phyloP scores from a whole-genome alignment of 2,888 invertebrate genomes.

The Brachyptera putata region DNA sequence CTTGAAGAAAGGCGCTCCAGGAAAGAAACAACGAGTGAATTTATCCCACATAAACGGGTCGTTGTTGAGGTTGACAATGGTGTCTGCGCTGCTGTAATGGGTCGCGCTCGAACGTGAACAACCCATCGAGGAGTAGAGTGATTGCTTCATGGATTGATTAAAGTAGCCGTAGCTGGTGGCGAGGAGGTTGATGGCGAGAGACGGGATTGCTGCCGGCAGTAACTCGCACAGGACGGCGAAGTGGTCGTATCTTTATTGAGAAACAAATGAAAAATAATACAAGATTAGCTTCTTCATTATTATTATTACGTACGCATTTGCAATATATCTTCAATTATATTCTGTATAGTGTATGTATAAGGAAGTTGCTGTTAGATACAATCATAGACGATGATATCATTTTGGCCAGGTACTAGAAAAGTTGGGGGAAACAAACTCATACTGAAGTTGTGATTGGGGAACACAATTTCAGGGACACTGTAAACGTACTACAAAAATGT shows the following conservation, averaged over 20 bases:
- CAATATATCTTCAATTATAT: no score
- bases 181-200: slow-evolving; percentile 57
- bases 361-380: no score
- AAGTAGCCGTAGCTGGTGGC: slow-evolving; percentile 58
- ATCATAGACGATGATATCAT: no score
- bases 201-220: slow-evolving; percentile 61
- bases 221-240: slow-evolving; percentile 65
- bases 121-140: slow-evolving; percentile 49
- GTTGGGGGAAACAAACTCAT: no score
- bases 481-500: no score
- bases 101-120: slow-evolving; percentile 46
- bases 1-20: slow-evolving; percentile 55
- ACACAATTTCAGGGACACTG: no score
- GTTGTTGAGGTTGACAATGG: slow-evolving; percentile 54
- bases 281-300: no score
- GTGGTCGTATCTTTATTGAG: slow-evolving; percentile 65
- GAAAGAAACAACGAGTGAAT: slow-evolving; percentile 57
- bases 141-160: slow-evolving; percentile 50
- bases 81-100: slow-evolving; percentile 31
- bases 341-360: no score
- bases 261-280: no score
- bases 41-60: slow-evolving; percentile 61
- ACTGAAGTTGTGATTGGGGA: no score
- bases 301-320: no score
- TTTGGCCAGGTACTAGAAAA: no score